Base-by-base conservation (phyloP, 1,140 invertebrate species). In the Steinernema feltiae region DNA sequence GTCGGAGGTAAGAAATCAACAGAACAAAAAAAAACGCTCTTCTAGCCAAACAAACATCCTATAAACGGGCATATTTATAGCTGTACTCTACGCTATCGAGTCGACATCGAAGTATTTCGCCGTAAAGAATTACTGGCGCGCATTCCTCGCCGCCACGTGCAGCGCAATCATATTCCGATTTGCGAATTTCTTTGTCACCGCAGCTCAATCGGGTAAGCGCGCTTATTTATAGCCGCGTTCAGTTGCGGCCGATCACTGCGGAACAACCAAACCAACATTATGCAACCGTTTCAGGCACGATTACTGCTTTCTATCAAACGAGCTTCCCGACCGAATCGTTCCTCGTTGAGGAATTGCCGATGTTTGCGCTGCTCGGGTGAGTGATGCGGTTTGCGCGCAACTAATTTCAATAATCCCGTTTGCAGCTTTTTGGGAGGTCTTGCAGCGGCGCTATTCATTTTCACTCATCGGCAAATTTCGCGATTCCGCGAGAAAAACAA, bases 21-120 rank as follows among this genome's bases (percentile, higher is more conserved):
- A n/a, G n/a, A n/a, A n/a, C n/a, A n/a, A n/a, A n/a, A n/a, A n/a
- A n/a, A n/a, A n/a, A n/a, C n/a, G n/a, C n/a, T n/a, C n/a, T n/a
- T n/a, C n/a, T n/a, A 24, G 31, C 18, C 27, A 7, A 69, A 15
- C 7, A 41, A 32, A 32, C n/a, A 71, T 3, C 21, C 21, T 24
- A 31, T 3, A 35, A 17, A 32, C 35, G n/a, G 2, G 18, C 70
- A n/a, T 30, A 48, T 46, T 78, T 79, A 73, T 70, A 92, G 93
- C 95, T 84, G 95, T 99, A 0, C 89, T 98, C 21, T 98, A 98
- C 87, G 97, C 94, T 83, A 98, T 99, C 79, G 95, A 99, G 90
- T 95, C 98, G 88, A 98, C 95, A 32, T 95, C 95, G 0, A 95
- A 94, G 0, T 98, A 97, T 86, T 99, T 99, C 87, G 95, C 95